phyloP scores from a whole-genome alignment of 2,888 invertebrate species.

The Linnaemya tessellans region DNA sequence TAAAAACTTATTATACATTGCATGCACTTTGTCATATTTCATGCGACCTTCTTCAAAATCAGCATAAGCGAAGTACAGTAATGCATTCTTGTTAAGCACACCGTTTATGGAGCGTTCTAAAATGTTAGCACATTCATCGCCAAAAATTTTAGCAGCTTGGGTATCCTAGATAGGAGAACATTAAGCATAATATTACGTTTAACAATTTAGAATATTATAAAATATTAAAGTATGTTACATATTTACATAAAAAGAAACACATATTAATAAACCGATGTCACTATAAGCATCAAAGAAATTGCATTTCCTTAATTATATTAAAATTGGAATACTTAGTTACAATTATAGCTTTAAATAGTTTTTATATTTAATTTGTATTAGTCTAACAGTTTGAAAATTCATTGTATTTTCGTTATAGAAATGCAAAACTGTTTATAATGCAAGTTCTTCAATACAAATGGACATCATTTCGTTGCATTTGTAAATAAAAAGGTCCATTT shows the following conservation, averaged over 20 bases:
- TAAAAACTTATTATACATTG: constrained; percentile 96
- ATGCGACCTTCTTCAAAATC: constrained; percentile 99
- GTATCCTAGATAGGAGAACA: constrained; percentile 88
- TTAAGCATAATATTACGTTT: neutral
- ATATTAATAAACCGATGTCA: constrained; percentile 78
- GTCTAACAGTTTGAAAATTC: too few relatives aligned
- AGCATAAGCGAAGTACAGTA: constrained; percentile 98
- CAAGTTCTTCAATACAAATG: constrained; percentile 74
- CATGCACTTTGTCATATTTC: constrained; percentile 97
- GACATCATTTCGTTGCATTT: constrained; percentile 59
- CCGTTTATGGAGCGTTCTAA: constrained; percentile 97
- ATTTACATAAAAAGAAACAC: constrained; percentile 61
- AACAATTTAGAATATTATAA: neutral
- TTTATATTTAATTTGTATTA: too few relatives aligned
- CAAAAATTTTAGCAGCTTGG: constrained; percentile 95
- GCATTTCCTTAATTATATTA: constrained; percentile 61
- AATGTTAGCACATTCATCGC: constrained; percentile 97
- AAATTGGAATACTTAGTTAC: neutral
- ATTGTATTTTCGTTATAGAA: too few relatives aligned
- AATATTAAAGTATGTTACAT: neutral
- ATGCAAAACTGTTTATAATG: constrained; percentile 34
- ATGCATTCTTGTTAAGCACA: constrained; percentile 94
- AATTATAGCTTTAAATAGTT: too few relatives aligned
- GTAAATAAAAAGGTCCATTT: constrained; percentile 71
- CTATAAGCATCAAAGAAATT: constrained; percentile 81